phyloP scores from a whole-genome alignment of 2,797 vertebrate species.

The Hyperoplus lanceolatus region DNA sequence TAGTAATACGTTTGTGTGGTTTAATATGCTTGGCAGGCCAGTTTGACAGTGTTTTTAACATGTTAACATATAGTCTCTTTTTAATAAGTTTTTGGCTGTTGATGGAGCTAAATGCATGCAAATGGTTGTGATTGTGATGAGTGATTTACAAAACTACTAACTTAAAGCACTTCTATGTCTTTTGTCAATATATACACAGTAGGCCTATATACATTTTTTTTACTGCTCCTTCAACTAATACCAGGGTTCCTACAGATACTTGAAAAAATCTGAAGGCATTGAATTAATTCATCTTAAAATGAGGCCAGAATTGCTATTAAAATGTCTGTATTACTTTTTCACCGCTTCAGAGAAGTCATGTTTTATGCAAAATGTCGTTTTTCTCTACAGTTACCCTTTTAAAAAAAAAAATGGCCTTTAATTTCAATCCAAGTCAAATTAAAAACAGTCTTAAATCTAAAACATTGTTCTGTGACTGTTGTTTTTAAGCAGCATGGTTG shows the following conservation, averaged over 20 bases:
- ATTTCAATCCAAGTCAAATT: no score
- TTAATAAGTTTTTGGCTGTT: background rate
- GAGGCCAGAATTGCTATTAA: no score
- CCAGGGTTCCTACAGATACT: no score
- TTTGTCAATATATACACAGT: background rate
- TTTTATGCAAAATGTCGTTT: no score
- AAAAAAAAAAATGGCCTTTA: no score
- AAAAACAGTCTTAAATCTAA: background rate
- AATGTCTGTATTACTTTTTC: no score
- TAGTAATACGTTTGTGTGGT: background rate
- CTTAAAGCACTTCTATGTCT: background rate
- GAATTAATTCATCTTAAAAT: no score
- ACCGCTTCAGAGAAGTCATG: no score
- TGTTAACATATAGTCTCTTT: background rate
- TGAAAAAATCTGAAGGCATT: no score
- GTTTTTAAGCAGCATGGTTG: background rate
- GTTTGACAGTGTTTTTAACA: background rate
- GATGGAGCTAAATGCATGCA: constrained; percentile 14
- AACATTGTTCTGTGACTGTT: background rate
- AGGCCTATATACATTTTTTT: background rate
- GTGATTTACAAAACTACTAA: background rate
- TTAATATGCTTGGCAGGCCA: constrained; percentile 1
- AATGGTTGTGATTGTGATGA: background rate
- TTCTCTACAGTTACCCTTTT: no score
- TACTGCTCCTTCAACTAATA: background rate